phyloP scores from a whole-genome alignment of 2,888 invertebrate genomes.

The Carcina quercana region DNA sequence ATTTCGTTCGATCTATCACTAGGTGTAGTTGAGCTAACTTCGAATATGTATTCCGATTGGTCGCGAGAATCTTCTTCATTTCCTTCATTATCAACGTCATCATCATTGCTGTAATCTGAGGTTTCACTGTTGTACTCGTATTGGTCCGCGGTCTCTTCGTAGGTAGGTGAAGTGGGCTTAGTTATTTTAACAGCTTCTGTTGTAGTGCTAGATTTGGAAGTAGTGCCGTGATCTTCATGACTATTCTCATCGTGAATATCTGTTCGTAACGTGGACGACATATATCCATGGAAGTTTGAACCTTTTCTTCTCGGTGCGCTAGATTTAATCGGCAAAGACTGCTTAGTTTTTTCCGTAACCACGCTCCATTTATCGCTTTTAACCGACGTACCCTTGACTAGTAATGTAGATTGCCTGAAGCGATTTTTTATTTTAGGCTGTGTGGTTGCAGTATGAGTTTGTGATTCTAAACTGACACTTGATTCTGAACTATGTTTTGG shows the following conservation, averaged over 20 bases:
- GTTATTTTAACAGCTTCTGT: conserved; percentile 19
- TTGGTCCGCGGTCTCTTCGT: conserved; percentile 27
- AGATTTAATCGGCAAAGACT: conserved; percentile 20
- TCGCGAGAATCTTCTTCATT: conserved; percentile 32
- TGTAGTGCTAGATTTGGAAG: conserved; percentile 17
- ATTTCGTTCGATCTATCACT: conserved; percentile 27
- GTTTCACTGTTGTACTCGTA: conserved; percentile 25
- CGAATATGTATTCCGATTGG: conserved; percentile 43
- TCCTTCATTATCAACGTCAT: conserved; percentile 18
- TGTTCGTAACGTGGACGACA: conserved; percentile 33
- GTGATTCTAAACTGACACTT: too few relatives aligned
- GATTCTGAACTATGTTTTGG: too few relatives aligned
- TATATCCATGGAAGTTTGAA: conserved; percentile 59
- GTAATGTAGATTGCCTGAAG: conserved; percentile 56
- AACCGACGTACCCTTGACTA: conserved; percentile 60
- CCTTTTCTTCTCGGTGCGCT: conserved; percentile 47
- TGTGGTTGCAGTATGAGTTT: conserved; percentile 2
- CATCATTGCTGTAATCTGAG: conserved; percentile 16
- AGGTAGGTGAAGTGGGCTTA: conserved; percentile 20
- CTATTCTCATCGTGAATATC: conserved; percentile 28
- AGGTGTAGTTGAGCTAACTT: conserved; percentile 24
- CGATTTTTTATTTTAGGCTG: conserved; percentile 47
- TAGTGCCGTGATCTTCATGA: conserved; percentile 28
- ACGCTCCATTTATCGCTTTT: conserved; percentile 60
- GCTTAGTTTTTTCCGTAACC: conserved; percentile 30